Conservation (phyloP, 2,888 invertebrate genomes). For the Itoplectis maculator region DNA sequence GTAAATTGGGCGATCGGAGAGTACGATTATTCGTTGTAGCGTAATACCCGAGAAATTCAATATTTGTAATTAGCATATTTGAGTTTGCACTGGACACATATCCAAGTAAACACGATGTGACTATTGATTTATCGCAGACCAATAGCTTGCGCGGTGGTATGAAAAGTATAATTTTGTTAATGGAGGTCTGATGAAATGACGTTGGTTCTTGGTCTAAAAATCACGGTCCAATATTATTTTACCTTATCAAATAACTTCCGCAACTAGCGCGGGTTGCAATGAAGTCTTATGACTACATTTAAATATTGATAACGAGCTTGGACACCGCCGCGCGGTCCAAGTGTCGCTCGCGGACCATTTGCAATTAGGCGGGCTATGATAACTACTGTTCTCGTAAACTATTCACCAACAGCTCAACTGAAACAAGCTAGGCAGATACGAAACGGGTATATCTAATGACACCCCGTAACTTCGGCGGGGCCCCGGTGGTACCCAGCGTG, state of each 20-base stretch:
- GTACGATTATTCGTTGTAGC: neutral
- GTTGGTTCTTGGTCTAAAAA: neutral
- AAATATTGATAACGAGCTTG: neutral
- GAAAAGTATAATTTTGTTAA: neutral
- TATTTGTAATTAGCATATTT: neutral
- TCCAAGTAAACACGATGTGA: neutral
- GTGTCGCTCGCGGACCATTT: neutral
- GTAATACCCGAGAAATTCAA: neutral
- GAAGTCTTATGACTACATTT: neutral
- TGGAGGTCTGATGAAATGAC: neutral
- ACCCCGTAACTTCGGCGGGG: slow-evolving; percentile 12
- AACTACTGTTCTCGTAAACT: slow-evolving; percentile 39
- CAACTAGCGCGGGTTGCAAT: neutral
- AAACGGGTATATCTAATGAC: slow-evolving; percentile 21
- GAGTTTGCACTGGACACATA: too few relatives aligned
- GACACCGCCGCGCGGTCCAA: neutral
- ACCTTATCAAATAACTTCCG: neutral
- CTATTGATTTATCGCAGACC: neutral
- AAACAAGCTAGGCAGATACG: slow-evolving; percentile 39
- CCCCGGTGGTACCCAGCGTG: slow-evolving; percentile 34
- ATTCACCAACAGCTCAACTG: slow-evolving; percentile 20
- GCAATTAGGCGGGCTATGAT: neutral
- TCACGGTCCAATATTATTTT: neutral
- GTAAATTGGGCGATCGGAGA: neutral
- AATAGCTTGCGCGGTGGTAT: neutral